Conservation (phyloP, 2,888 invertebrate genomes). For the Drosophila lacicola region DNA sequence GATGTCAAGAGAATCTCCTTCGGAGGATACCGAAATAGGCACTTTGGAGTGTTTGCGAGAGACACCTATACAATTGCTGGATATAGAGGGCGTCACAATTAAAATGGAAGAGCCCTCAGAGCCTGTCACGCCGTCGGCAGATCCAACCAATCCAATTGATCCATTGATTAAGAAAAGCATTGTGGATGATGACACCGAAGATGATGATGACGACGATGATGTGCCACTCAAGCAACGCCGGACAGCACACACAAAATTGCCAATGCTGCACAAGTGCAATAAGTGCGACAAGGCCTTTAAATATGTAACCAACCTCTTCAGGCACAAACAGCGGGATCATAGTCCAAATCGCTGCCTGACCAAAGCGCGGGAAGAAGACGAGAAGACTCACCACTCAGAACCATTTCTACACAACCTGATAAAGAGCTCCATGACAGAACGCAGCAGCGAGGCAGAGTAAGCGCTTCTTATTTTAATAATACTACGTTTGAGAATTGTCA, state of each 20-base stretch:
- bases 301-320: slow-evolving; percentile 62
- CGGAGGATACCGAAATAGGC: slow-evolving; percentile 16
- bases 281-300: slow-evolving; percentile 52
- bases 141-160: slow-evolving; percentile 26
- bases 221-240: slow-evolving; percentile 60
- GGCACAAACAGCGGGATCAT: slow-evolving; percentile 57
- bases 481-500: not conserved
- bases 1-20: not conserved
- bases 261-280: slow-evolving; percentile 48
- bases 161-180: slow-evolving; percentile 48
- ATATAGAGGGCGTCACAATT: slow-evolving; percentile 62
- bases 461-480: not conserved
- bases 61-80: slow-evolving; percentile 58
- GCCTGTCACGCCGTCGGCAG: slow-evolving; percentile 3
- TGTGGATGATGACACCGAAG: slow-evolving; percentile 15
- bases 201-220: slow-evolving; percentile 56
- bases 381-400: not conserved
- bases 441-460: slow-evolving; percentile 30
- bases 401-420: not conserved
- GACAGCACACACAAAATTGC: slow-evolving; percentile 1
- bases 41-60: slow-evolving; percentile 55
- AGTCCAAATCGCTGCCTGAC: slow-evolving; percentile 3
- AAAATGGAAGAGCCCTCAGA: slow-evolving; percentile 58
- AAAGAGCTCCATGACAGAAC: slow-evolving; percentile 15
- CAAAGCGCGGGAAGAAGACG: not conserved